These are phyloP conservation scores for Stegana nigrithorax DNA, from an alignment of 2,888 invertebrate genomes.

Conservation along the genomic window DNA sequence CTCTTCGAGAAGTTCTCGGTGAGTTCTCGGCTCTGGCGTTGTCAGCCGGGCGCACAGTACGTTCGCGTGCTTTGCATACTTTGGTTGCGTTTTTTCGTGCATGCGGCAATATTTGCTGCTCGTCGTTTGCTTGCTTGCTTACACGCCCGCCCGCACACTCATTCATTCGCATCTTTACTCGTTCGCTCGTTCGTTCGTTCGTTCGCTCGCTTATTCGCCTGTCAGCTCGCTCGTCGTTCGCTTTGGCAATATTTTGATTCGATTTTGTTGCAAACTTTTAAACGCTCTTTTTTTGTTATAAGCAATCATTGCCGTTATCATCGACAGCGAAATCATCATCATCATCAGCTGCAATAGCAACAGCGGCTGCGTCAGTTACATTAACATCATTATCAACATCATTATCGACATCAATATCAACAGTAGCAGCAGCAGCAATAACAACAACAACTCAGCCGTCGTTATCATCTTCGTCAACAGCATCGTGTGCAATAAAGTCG, in stretches of 20 bases:
- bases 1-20: constrained; percentile 51
- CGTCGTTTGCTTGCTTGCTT: not conserved
- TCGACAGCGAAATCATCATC: not conserved
- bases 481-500: too few species aligned
- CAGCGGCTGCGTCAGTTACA: too few species aligned
- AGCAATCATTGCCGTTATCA: not conserved
- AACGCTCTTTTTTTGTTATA: not conserved
- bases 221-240: not conserved
- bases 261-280: not conserved
- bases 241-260: too few species aligned
- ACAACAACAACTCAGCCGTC: not conserved
- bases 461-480: not conserved
- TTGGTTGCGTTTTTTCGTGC: constrained; percentile 61
- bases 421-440: too few species aligned
- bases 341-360: not conserved
- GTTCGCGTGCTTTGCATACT: constrained; percentile 66
- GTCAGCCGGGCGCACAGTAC: constrained; percentile 57
- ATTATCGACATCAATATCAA: not conserved
- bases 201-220: too few species aligned
- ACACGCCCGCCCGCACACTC: not conserved
- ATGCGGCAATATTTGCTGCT: constrained; percentile 14
- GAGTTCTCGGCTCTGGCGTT: constrained; percentile 47
- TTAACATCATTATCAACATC: not conserved
- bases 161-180: not conserved
- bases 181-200: not conserved